Evolutionary conservation across 2,113 vertebrate genomes (phyloP).

Genomic region (Ceyx melanurus): DNA sequence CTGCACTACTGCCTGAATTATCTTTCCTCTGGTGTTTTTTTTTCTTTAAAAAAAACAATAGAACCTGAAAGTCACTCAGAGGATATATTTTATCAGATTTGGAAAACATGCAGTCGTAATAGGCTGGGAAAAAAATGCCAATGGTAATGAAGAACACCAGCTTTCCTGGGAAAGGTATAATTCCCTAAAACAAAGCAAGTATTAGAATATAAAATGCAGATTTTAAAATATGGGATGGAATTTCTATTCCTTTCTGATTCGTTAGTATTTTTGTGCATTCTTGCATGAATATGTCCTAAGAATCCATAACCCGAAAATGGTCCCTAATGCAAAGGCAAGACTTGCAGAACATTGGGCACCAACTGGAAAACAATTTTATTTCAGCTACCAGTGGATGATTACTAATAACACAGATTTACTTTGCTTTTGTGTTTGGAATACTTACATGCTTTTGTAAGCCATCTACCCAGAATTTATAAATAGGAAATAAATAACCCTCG

Average conservation of each 20-base stretch:
- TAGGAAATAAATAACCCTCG: conserved; percentile 48
- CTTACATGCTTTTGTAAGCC: conserved; percentile 29
- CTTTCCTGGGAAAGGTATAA: neutral
- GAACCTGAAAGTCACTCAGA: neutral
- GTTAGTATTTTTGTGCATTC: neutral
- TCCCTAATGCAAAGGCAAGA: conserved; percentile 23
- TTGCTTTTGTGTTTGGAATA: conserved; percentile 32
- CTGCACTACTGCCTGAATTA: neutral
- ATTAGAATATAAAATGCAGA: neutral
- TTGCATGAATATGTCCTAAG: neutral
- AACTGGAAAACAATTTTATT: conserved; percentile 44
- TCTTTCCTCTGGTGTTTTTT: neutral
- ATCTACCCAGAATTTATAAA: conserved; percentile 50
- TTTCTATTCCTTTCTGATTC: neutral
- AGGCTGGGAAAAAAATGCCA: neutral
- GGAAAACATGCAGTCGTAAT: neutral
- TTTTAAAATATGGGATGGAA: neutral
- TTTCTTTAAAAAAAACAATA: neutral
- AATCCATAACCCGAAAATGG: neutral
- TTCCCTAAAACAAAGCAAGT: neutral
- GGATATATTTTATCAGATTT: neutral
- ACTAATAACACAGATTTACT: conserved; percentile 26
- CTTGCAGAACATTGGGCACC: conserved; percentile 27
- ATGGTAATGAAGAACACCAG: neutral
- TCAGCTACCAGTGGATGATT: neutral